Evolutionary conservation across 2,797 vertebrate species (phyloP).

Genomic region (Lepus townsendii): DNA sequence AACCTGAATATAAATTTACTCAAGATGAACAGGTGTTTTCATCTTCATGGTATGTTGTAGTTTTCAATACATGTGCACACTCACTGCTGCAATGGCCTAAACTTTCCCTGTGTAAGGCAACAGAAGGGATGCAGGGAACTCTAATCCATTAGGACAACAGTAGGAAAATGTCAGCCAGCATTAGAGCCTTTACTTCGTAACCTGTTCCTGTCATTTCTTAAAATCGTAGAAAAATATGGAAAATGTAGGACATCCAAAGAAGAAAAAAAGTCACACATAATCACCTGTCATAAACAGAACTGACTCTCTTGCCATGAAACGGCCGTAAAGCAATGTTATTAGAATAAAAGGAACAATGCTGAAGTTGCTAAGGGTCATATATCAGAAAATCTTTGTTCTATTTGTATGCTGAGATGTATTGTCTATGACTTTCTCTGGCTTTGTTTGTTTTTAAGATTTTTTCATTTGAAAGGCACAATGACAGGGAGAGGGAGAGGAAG

Average conservation of each 20-base stretch:
- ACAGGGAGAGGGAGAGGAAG: too few relatives aligned
- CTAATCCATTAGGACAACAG: neutral
- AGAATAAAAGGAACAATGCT: neutral
- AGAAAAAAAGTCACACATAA: neutral
- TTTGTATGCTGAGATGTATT: neutral
- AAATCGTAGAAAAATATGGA: constrained; percentile 23
- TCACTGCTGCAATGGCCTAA: neutral
- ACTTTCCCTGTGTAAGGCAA: neutral
- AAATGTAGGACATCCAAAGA: neutral
- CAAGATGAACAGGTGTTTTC: constrained; percentile 2
- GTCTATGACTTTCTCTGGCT: neutral
- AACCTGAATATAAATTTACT: constrained; percentile 4
- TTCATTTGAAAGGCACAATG: too few relatives aligned
- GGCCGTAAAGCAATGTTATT: neutral
- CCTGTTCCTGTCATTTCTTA: neutral
- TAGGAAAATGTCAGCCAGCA: neutral
- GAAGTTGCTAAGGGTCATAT: neutral
- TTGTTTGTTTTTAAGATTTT: too few relatives aligned
- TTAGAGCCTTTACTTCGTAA: neutral
- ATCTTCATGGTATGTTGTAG: neutral
- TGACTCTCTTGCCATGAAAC: neutral
- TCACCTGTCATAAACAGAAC: neutral
- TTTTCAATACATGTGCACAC: neutral
- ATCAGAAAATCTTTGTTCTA: neutral
- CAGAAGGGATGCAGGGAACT: neutral